Percentiles rank a stretch among this genome's conserved stretches.
Conservation (phyloP, 1,140 invertebrate genomes). For the Agrilus planipennis region DNA sequence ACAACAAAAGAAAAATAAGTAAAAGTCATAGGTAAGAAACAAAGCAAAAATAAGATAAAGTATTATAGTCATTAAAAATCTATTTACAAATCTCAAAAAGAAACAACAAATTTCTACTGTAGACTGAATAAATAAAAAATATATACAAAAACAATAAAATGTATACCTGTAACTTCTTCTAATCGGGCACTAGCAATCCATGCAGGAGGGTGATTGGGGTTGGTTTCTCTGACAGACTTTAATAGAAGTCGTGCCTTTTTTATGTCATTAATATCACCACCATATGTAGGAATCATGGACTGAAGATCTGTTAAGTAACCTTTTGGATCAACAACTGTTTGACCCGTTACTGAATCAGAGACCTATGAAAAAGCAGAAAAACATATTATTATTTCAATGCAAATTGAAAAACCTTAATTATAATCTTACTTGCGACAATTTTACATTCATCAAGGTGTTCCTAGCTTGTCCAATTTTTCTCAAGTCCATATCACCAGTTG, state of each 20-base stretch:
- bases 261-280: slow-evolving; percentile 97
- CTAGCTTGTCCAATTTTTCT: slow-evolving; percentile 97
- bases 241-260: slow-evolving; percentile 95
- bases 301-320: slow-evolving; percentile 98
- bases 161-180: slow-evolving; percentile 94
- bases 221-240: slow-evolving; percentile 96
- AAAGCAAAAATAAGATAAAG: too few relatives aligned
- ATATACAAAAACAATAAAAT: too few relatives aligned
- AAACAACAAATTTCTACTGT: background rate
- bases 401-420: background rate
- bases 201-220: slow-evolving; percentile 97
- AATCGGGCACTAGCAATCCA: slow-evolving; percentile 99
- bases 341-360: slow-evolving; percentile 96
- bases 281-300: slow-evolving; percentile 97
- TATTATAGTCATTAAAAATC: too few relatives aligned
- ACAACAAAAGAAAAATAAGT: too few relatives aligned
- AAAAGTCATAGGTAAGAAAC: too few relatives aligned
- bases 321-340: slow-evolving; percentile 99
- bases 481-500: slow-evolving; percentile 89
- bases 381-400: too few relatives aligned
- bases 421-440: slow-evolving; percentile 76
- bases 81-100: too few relatives aligned
- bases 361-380: slow-evolving; percentile 34
- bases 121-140: too few relatives aligned
- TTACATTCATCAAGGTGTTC: slow-evolving; percentile 99